Evolutionary conservation across 2,888 invertebrate genomes (phyloP).

Genomic region (Lasioglossum figueresi): DNA sequence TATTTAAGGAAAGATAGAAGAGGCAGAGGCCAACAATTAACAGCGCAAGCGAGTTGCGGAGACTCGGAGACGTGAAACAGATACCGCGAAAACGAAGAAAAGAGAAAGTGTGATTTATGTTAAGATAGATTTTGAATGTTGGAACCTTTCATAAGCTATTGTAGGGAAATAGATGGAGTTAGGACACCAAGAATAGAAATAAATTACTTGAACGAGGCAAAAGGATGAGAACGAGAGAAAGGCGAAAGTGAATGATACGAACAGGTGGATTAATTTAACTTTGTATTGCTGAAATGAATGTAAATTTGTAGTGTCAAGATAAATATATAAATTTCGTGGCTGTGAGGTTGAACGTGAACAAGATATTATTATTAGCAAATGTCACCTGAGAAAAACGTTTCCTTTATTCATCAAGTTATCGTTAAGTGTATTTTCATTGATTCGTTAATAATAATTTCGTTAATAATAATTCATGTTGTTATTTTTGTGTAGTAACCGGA

Average conservation of each 20-base stretch:
- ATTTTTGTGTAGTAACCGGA: no score
- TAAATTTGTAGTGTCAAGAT: not conserved
- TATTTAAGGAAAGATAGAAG: no score
- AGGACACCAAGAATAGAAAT: slow-evolving; percentile 5
- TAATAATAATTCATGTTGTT: no score
- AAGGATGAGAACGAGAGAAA: not conserved
- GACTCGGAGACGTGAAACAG: not conserved
- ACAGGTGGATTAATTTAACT: not conserved
- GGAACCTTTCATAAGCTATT: not conserved
- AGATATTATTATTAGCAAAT: not conserved
- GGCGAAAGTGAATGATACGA: slow-evolving; percentile 1
- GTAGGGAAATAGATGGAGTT: not conserved
- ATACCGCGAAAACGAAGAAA: not conserved
- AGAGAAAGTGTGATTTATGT: slow-evolving; percentile 2
- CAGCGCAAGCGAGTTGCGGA: not conserved
- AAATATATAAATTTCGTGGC: not conserved
- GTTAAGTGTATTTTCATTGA: no score
- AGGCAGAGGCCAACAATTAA: no score
- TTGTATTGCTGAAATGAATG: not conserved
- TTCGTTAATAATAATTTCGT: no score
- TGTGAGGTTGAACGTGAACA: not conserved
- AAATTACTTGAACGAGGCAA: not conserved
- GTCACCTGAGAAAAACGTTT: not conserved
- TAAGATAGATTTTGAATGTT: slow-evolving; percentile 5
- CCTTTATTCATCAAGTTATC: not conserved